phyloP scores from a whole-genome alignment of 2,888 invertebrate species.

The Melangyna quadrimaculata region DNA sequence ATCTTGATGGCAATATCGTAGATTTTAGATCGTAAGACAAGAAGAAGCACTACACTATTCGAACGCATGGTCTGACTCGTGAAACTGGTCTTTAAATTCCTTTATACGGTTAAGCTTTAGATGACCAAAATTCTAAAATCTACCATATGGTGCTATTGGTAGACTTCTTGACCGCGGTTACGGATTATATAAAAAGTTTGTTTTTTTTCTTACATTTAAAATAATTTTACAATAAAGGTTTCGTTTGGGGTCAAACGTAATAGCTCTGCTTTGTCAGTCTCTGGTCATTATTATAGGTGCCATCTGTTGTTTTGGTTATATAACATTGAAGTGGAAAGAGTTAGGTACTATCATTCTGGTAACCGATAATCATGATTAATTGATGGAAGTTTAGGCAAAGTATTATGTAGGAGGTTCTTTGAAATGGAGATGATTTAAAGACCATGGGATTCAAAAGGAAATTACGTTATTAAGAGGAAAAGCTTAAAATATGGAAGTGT shows the following conservation, averaged over 20 bases:
- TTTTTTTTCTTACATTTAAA: background rate
- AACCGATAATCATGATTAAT: background rate
- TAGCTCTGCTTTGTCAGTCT: background rate
- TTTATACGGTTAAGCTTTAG: background rate
- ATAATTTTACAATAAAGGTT: constrained; percentile 16
- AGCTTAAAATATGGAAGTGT: background rate
- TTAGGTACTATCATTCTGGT: no score
- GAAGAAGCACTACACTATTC: background rate
- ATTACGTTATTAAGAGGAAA: background rate
- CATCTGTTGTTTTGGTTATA: constrained; percentile 29
- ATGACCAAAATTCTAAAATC: background rate
- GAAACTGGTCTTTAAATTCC: constrained; percentile 20
- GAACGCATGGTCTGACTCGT: background rate
- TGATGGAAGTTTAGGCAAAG: background rate
- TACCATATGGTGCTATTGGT: constrained; percentile 37
- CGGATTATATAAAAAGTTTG: constrained; percentile 21
- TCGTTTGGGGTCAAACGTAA: constrained; percentile 30
- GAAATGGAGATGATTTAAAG: background rate
- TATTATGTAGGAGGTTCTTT: background rate
- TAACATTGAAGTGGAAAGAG: background rate
- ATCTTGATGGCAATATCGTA: constrained; percentile 38
- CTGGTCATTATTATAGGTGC: background rate
- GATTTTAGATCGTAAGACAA: constrained; percentile 41
- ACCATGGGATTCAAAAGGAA: background rate
- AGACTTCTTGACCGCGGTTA: constrained; percentile 34